A percentile compares a stretch with the other conserved stretches of the same genome.
Conservation (phyloP, 1,140 invertebrate species). For the Chrysopa pallens region DNA sequence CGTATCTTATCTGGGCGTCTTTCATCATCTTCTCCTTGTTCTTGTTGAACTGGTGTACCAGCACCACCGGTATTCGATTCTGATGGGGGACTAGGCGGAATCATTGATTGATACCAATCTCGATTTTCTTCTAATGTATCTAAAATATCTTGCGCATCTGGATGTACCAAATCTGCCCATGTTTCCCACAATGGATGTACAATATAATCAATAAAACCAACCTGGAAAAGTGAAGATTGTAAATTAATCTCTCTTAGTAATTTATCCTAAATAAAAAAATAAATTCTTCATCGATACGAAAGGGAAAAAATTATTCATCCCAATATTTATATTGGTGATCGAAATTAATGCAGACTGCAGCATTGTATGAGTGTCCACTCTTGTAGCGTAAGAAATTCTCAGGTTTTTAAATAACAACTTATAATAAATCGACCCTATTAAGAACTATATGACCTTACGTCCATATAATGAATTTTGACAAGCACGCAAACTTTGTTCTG, state of each 20-base stretch:
- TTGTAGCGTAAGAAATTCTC: no score
- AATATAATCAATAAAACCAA: conserved; percentile 99
- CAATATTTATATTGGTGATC: no score
- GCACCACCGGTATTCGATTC: conserved; percentile 23
- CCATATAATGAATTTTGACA: no score
- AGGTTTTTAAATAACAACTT: no score
- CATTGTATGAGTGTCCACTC: no score
- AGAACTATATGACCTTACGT: no score
- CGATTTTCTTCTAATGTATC: conserved; percentile 96
- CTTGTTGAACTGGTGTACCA: conserved; percentile 16
- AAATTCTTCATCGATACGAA: no score
- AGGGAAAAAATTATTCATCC: no score
- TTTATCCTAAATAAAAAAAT: no score
- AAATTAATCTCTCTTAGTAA: neutral
- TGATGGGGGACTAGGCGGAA: conserved; percentile 55
- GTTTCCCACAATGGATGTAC: conserved; percentile 99
- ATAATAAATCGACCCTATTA: no score
- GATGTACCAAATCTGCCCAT: conserved; percentile 97
- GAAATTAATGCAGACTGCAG: no score
- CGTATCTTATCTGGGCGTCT: conserved; percentile 39
- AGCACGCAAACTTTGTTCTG: no score
- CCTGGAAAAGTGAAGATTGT: conserved; percentile 28
- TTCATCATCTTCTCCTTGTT: conserved; percentile 22
- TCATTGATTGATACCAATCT: conserved; percentile 89
- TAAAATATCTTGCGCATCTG: conserved; percentile 93